Percentiles rank a stretch among this genome's conserved stretches.
These are phyloP conservation scores for Seriola quinqueradiata DNA, from an alignment of 2,113 vertebrate species.

Conservation along the genomic window DNA sequence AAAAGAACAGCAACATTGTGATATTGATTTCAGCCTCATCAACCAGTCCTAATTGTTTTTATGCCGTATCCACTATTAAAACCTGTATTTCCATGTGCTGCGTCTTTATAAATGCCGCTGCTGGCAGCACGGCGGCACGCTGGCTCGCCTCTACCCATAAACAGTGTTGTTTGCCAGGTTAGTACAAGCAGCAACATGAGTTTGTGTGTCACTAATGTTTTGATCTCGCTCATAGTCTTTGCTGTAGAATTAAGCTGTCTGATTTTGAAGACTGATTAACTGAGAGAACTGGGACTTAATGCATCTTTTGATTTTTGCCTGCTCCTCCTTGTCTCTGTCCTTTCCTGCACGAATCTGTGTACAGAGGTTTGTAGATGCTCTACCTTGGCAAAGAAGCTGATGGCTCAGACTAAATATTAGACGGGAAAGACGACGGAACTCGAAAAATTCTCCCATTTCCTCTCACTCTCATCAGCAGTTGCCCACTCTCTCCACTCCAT, in stretches of 20 bases:
- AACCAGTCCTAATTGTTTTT: background rate
- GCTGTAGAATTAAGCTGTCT: slow-evolving; percentile 13
- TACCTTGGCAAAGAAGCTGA: background rate
- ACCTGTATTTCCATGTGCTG: background rate
- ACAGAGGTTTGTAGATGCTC: background rate
- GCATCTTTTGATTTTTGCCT: background rate
- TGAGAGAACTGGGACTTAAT: background rate
- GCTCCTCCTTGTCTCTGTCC: background rate
- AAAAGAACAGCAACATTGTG: background rate
- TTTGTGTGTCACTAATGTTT: slow-evolving; percentile 54
- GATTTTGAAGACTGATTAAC: background rate
- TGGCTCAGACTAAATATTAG: slow-evolving; percentile 20
- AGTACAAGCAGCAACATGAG: slow-evolving; percentile 69
- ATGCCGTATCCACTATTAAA: background rate
- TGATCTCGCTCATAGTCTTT: background rate
- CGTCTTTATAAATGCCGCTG: background rate
- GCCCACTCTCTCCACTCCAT: slow-evolving; percentile 35
- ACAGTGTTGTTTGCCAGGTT: slow-evolving; percentile 23
- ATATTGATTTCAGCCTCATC: background rate
- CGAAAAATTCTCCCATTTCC: slow-evolving; percentile 35
- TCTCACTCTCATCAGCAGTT: slow-evolving; percentile 30
- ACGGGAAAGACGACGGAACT: slow-evolving; percentile 24
- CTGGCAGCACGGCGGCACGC: slow-evolving; percentile 1
- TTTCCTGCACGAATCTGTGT: background rate
- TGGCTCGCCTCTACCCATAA: slow-evolving; percentile 22